Evolutionary conservation across 2,113 vertebrate genomes (phyloP).

Genomic region (Cygnus buccinator): DNA sequence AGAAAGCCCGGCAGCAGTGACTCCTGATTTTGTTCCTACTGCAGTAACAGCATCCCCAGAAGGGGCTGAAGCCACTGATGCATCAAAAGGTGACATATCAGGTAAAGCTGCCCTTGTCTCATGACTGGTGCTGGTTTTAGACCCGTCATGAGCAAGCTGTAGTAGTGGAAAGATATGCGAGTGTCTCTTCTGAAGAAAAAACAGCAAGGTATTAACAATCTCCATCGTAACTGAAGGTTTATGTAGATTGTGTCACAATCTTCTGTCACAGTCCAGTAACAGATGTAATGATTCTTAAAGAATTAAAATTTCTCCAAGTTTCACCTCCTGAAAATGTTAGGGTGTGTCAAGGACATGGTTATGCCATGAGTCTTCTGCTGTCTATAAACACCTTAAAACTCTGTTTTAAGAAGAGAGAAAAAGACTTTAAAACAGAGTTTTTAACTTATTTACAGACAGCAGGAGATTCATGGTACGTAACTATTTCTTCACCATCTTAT

Average conservation of each 20-base stretch:
- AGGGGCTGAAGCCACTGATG: not conserved
- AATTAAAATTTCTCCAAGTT: not conserved
- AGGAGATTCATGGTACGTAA: fast-evolving
- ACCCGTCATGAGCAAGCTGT: fast-evolving
- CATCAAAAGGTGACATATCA: fast-evolving
- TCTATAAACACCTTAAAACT: not conserved
- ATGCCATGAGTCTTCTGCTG: fast-evolving
- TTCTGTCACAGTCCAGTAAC: fast-evolving
- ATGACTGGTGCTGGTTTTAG: fast-evolving
- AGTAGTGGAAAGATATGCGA: fast-evolving
- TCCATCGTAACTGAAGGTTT: fast-evolving
- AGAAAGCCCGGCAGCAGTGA: not conserved
- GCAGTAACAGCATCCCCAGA: not conserved
- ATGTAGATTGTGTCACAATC: too few relatives aligned
- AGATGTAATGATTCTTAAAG: fast-evolving
- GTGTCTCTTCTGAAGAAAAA: not conserved
- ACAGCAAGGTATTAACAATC: fast-evolving
- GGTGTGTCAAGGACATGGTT: fast-evolving
- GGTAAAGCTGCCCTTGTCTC: not conserved
- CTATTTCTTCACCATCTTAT: not conserved
- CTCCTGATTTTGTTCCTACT: not conserved
- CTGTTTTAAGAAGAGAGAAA: not conserved
- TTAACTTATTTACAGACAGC: fast-evolving
- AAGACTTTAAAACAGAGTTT: not conserved
- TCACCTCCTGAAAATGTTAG: not conserved